These are phyloP conservation scores for Nothura maculosa DNA, from an alignment of 2,797 vertebrate species.

Conservation along the genomic window DNA sequence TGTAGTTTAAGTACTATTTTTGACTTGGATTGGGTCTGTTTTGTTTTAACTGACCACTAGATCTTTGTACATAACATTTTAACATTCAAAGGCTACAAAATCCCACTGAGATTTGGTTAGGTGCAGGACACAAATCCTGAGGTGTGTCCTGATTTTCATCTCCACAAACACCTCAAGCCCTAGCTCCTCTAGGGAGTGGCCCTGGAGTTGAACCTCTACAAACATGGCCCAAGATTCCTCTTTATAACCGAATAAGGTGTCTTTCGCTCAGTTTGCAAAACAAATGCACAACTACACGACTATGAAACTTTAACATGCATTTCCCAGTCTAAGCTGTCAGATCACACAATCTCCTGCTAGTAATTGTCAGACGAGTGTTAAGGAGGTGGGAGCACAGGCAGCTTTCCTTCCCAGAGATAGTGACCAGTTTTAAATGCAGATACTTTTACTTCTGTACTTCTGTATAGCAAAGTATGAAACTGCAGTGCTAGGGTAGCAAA, in stretches of 20 bases:
- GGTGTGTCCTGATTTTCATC: conserved; percentile 26
- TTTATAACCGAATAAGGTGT: not conserved
- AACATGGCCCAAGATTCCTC: conserved; percentile 39
- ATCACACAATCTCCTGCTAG: not conserved
- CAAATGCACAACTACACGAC: not conserved
- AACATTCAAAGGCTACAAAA: not conserved
- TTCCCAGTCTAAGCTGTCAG: not conserved
- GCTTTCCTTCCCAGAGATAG: not conserved
- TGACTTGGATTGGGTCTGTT: not conserved
- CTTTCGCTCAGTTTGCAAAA: conserved; percentile 20
- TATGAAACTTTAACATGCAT: not conserved
- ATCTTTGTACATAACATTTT: not conserved
- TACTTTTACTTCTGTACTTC: not conserved
- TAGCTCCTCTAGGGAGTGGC: conserved; percentile 26
- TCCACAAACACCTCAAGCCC: not conserved
- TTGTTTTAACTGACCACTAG: not conserved
- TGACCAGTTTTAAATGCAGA: not conserved
- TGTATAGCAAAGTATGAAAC: not conserved
- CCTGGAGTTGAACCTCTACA: conserved; percentile 7
- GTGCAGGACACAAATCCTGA: not conserved
- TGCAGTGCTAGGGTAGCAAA: not conserved
- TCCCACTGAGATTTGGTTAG: conserved; percentile 4
- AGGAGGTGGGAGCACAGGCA: not conserved
- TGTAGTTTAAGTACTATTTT: not conserved
- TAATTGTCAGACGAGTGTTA: not conserved